Evolutionary conservation across 1,140 invertebrate genomes (phyloP), one percentile per base, ranked within the genome.

Genomic region (Megathymus violae): DNA sequence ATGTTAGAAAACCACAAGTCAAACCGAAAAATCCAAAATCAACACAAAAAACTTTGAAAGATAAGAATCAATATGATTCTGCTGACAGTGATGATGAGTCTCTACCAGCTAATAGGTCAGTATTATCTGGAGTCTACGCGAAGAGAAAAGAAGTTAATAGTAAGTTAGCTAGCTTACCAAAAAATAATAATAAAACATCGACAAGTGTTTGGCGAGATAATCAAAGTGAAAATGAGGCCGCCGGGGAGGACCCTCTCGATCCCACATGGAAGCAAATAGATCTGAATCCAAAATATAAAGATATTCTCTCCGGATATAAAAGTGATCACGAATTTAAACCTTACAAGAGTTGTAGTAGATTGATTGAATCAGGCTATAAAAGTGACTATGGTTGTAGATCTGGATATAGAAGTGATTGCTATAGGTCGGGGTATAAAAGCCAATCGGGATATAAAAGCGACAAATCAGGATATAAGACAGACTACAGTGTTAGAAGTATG

Each of bases 261-360:
- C 93, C 93, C 0, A 91, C 92, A 1, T 93, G 93, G 93, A 92
- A 93, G 54, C 88, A 93, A 81, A 93, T 93, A n/a, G 93, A 93
- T 78, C 82, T 93, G 0, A 93, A 93, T 78, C 92, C 92, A 16
- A 93, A 93, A 79, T 93, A 93, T 69, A 91, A 92, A 56, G 85
- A 93, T 48, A 92, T 92, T 59, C 79, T 93, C n/a, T 92, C 92
- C 3, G 91, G 92, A 19, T 91, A 91, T 41, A 92, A 92, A 82
- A 93, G 93, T 72, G 93, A 93, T 56, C 91, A 93, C 17, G 90
- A 91, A 88, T 87, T 83, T 75, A 93, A 88, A 79, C 92, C 89
- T 1, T 91, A 89, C 63, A 92, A 90, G 77, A 91, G 88, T 67
- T 93, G 93, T 64, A 93, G 93, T 77, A 91, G 92, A 65, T 78